A percentile compares a stretch with the other conserved stretches of the same genome.
These are phyloP conservation scores for Melieria omissa DNA, from an alignment of 2,888 invertebrate genomes.

Conservation along the genomic window DNA sequence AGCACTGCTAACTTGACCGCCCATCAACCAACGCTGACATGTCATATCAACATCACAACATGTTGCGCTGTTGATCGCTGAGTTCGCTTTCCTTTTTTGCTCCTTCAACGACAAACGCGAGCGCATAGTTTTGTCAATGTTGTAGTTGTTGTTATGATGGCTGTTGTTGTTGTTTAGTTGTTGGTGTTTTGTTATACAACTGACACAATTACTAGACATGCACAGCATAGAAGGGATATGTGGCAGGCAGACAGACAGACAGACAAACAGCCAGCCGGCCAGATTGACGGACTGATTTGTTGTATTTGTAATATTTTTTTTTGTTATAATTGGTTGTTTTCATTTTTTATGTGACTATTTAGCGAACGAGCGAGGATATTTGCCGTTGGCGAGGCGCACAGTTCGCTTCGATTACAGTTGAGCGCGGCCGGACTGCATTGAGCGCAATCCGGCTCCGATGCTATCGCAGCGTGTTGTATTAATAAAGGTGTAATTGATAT, in stretches of 20 bases:
- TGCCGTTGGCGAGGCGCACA: no score
- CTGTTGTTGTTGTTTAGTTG: not conserved
- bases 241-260: not conserved
- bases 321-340: not conserved
- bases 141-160: not conserved
- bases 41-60: no score
- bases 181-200: conserved; percentile 21
- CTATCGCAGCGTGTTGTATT: not conserved
- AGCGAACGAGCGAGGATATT: not conserved
- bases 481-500: conserved; percentile 16
- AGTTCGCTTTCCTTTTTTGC: no score
- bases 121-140: not conserved
- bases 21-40: no score
- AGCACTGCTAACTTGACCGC: no score
- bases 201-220: conserved; percentile 21
- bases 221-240: no score
- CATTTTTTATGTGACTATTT: not conserved
- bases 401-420: no score
- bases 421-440: no score
- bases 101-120: not conserved
- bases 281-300: not conserved
- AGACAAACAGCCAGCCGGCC: not conserved
- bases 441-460: not conserved
- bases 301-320: not conserved
- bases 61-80: no score